phyloP scores from a whole-genome alignment of 2,888 invertebrate genomes.

The Callyntrura guangdongensis region DNA sequence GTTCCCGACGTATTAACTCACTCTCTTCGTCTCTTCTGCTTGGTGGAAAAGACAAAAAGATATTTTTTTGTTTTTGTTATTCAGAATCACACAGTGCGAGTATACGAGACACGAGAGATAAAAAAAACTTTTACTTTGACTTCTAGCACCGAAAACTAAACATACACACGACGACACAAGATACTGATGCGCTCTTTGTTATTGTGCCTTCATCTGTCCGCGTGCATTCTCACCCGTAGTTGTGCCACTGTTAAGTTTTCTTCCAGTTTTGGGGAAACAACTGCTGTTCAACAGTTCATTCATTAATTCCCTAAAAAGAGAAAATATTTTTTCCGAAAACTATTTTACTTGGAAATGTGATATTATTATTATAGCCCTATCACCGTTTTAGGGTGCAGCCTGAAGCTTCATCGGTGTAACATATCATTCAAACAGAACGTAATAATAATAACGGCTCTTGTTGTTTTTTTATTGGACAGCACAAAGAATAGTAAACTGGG shows the following conservation, averaged over 20 bases:
- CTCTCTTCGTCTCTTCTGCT: too few species aligned
- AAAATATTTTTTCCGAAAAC: neutral
- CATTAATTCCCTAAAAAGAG: slow-evolving; percentile 18
- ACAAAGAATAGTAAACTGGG: neutral
- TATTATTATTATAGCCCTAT: neutral
- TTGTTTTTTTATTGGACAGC: neutral
- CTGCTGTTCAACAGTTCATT: slow-evolving; percentile 56
- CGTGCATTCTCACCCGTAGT: neutral
- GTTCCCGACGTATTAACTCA: neutral
- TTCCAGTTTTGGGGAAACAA: neutral
- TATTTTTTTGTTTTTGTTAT: slow-evolving; percentile 21
- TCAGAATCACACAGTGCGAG: neutral
- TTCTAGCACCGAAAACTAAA: slow-evolving; percentile 28
- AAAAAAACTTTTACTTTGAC: slow-evolving; percentile 58
- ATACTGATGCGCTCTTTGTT: too few species aligned
- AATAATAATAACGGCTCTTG: neutral
- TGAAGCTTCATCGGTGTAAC: neutral
- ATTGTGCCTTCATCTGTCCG: neutral
- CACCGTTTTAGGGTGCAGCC: neutral
- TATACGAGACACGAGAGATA: neutral
- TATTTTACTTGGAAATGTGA: neutral
- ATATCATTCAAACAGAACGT: slow-evolving; percentile 6
- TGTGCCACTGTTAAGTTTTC: neutral
- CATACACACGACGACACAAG: neutral
- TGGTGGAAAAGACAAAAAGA: slow-evolving; percentile 29